Evolutionary conservation across 2,113 vertebrate genomes (phyloP), one percentile per base, ranked within the genome.

Genomic region (Arothron firmamentum): DNA sequence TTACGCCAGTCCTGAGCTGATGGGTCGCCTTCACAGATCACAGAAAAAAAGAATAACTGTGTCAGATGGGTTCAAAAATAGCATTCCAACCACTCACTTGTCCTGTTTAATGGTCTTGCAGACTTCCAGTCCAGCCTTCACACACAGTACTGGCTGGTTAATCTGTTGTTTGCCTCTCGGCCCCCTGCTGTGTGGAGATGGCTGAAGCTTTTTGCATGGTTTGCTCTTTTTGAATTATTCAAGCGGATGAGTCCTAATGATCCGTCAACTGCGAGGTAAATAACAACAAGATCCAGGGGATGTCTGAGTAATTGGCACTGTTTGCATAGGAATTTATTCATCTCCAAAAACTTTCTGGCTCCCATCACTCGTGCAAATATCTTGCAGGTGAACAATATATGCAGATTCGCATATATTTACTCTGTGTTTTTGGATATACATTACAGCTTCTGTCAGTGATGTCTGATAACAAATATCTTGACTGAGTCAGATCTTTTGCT

Each of bases 211-310:
- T 48, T 49, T 19, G n/a, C 47, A 18, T 11, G 15, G 57, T 79
- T 85, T 85, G 77, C 81, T 86, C 79, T 86, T 87, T 85, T 78
- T 89, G 85, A 77, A 89, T 88, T 87, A 89, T 89, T 89, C 77
- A 88, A 84, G 82, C 55, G 47, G 74, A 74, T 82, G 77, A 52
- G 25, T 57, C 70, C 82, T 85, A 86, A 83, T 87, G 78, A 89
- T 75, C 61, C 70, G 41, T 51, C 51, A 59, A 68, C 76, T 78
- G 66, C 41, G 50, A 67, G 18, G 51, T 65, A 28, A 67, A 63
- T 56, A 28, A 28, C 59, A 74, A 77, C 77, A 75, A 54, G 72
- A 73, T 19, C 69, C 38, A 47, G 67, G 43, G 28, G 52, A 71
- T 49, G 61, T 19, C 50, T 4, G 16, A 49, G 15, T 48, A 15